Evolutionary conservation across 2,888 invertebrate species (phyloP).

Genomic region (Acronicta alni): DNA sequence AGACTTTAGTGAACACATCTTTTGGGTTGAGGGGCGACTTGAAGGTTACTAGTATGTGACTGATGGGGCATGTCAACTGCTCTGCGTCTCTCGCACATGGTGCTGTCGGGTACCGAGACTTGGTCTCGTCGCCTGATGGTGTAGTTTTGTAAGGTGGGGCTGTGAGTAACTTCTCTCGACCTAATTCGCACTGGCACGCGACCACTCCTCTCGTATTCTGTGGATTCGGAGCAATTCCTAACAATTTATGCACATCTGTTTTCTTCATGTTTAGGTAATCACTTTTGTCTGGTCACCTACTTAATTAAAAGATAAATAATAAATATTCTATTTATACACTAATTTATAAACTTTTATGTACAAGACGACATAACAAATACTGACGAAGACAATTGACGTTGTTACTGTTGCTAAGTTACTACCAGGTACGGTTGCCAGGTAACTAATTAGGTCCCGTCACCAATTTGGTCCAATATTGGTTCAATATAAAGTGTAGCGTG

Average conservation of each 20-base stretch:
- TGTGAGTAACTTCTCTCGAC: conserved; percentile 82
- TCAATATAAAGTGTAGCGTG: too few species aligned
- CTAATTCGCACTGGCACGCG: conserved; percentile 82
- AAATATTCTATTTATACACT: conserved; percentile 14
- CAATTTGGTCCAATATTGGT: not conserved
- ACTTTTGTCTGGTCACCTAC: conserved; percentile 6
- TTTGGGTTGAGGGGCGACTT: conserved; percentile 79
- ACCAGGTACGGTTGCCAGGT: conserved; percentile 19
- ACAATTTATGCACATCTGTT: conserved; percentile 64
- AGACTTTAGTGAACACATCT: conserved; percentile 81
- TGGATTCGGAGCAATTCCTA: conserved; percentile 71
- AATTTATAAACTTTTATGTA: conserved; percentile 40
- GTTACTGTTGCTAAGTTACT: conserved; percentile 68
- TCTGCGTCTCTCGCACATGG: conserved; percentile 77
- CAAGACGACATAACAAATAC: conserved; percentile 43
- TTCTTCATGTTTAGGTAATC: conserved; percentile 37
- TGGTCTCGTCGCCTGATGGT: conserved; percentile 65
- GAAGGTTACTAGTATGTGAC: conserved; percentile 81
- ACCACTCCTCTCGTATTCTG: conserved; percentile 69
- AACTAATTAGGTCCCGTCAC: conserved; percentile 1
- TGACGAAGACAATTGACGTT: conserved; percentile 57
- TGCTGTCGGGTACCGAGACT: conserved; percentile 76
- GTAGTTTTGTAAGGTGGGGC: conserved; percentile 78
- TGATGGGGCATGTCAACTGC: conserved; percentile 78
- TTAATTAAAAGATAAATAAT: conserved; percentile 4